A percentile compares a stretch with the other conserved stretches of the same genome.
Evolutionary conservation across 64 coral and sea anemone species (phyloP).

Genomic region (Stylophora pistillata): DNA sequence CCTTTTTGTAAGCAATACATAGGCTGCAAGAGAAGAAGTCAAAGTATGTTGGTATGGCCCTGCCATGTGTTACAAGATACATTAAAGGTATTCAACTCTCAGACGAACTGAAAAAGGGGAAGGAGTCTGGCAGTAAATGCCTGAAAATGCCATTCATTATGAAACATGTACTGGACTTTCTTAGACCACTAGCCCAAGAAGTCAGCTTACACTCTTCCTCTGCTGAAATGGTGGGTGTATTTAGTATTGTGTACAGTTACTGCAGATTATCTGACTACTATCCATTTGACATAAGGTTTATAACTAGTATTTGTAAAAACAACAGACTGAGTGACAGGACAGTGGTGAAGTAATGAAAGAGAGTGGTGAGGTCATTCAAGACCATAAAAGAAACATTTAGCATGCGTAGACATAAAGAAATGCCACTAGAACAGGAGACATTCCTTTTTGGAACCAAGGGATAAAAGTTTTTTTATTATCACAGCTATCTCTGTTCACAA

Average conservation of each 20-base stretch:
- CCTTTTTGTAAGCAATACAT: background rate
- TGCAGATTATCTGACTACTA: too few species aligned
- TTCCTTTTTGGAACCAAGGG: too few species aligned
- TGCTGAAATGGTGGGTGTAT: background rate
- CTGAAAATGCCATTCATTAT: background rate
- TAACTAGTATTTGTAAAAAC: too few species aligned
- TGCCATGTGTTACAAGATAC: slow-evolving; percentile 29
- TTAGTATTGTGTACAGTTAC: too few species aligned
- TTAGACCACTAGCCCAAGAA: slow-evolving; percentile 28
- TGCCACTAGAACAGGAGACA: background rate
- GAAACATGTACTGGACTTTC: slow-evolving; percentile 8
- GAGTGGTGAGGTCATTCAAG: too few species aligned
- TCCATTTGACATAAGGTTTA: too few species aligned
- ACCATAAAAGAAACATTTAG: background rate
- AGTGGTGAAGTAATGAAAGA: too few species aligned
- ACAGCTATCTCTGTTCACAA: too few species aligned
- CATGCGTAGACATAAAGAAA: background rate
- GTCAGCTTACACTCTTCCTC: background rate
- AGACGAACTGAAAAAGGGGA: background rate
- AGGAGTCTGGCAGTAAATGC: background rate
- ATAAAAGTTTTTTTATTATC: too few species aligned
- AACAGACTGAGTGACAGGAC: too few species aligned
- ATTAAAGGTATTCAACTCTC: slow-evolving; percentile 9
- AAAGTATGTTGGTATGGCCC: slow-evolving; percentile 55
- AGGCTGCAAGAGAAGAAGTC: slow-evolving; percentile 33